Evolutionary conservation across 2,888 invertebrate species (phyloP).

Genomic region (Geophilus truncorum): DNA sequence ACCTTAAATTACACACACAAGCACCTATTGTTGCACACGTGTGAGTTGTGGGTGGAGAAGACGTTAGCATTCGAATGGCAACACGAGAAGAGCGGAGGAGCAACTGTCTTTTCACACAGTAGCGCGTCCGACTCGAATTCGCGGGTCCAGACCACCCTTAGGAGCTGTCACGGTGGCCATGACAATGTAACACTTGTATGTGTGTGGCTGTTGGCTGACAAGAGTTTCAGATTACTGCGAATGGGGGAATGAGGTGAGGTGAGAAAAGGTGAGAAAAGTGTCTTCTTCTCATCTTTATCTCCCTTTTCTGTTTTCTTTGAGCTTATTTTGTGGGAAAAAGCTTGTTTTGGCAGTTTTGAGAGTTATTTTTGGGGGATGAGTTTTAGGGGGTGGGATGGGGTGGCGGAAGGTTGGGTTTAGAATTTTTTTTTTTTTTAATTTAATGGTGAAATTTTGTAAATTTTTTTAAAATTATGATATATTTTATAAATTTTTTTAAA

Average conservation of each 20-base stretch:
- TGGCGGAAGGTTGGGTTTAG: too few species aligned
- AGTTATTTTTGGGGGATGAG: too few species aligned
- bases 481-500: too few species aligned
- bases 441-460: too few species aligned
- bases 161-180: not conserved
- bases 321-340: not conserved
- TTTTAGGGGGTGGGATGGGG: too few species aligned
- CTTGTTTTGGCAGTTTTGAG: not conserved
- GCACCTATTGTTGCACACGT: too few species aligned
- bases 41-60: constrained; percentile 1
- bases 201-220: not conserved
- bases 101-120: constrained; percentile 16
- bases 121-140: constrained; percentile 2
- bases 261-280: constrained; percentile 1
- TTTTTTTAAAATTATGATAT: too few species aligned
- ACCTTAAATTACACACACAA: too few species aligned
- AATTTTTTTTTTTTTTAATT: too few species aligned
- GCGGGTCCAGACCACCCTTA: not conserved
- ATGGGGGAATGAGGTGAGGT: not conserved
- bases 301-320: not conserved
- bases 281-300: not conserved
- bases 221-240: not conserved
- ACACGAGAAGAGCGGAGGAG: not conserved
- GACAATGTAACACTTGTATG: constrained; percentile 2
- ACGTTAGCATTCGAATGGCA: not conserved